Evolutionary conservation across 1,140 invertebrate genomes (phyloP), one percentile per base, ranked within the genome.

Genomic region (Galleria mellonella): DNA sequence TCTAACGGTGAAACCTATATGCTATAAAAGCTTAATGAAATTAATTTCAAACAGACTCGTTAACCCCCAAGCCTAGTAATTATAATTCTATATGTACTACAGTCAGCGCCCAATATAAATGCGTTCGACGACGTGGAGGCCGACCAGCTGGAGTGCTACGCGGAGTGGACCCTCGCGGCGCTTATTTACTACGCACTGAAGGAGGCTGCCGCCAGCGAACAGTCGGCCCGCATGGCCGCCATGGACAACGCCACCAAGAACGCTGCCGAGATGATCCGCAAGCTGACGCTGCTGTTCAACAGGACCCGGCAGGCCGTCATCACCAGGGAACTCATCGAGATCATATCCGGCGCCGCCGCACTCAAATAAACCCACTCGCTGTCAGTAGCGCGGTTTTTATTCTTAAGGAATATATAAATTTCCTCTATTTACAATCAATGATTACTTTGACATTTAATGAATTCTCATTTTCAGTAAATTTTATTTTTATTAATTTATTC

Each of bases 241-340:
- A 99, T 99, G 98, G 98, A 99, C 83, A 97, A 96, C 65, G 98
- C 98, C 29, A 98, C 94, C 72, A 99, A 99, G 88, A 99, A 99
- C 79, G 98, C 98, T 15, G 96, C 94, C 62, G 98, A 99, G 75
- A 99, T 99, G 97, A 99, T 99, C 87, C 94, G 96, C 57, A 98
- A 98, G 72, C 89, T 99, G 14, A 97, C 95, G 1, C 83, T 99
- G 45, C 96, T 96, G 15, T 99, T 97, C 91, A 99, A 99, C 87
- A 91, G 98, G 69, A 99, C 98, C 53, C 90, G 98, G 86, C 98
- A 99, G 87, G 96, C 98, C 62, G 98, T 99, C 66, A 99, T 99
- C 83, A 99, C 98, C 29, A 92, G 95, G 75, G 98, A 99, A 87
- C 89, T 99, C 66, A 99, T 99, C 87, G 98, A 99, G 92, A 99